Conservation (phyloP, 2,113 vertebrate species). For the Neodontobutis hainanensis region DNA sequence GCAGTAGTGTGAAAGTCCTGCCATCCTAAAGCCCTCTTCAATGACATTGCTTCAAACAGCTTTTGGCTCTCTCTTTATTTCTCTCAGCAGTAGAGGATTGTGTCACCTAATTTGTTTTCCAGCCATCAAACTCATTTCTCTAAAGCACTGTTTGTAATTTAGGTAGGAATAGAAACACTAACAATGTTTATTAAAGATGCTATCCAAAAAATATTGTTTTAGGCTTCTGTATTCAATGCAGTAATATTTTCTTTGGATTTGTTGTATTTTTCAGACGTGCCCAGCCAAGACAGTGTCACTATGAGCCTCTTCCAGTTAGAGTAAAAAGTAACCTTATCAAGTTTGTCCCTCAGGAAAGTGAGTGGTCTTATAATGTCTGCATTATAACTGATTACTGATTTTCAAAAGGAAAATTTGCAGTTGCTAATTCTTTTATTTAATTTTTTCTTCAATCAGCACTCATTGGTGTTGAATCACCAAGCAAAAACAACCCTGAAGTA, state of each 20-base stretch:
- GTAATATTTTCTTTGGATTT: neutral
- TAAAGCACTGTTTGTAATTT: neutral
- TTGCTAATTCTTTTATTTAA: neutral
- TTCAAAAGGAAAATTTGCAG: neutral
- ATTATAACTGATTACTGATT: neutral
- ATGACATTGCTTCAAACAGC: constrained; percentile 18
- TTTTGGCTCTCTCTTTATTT: constrained; percentile 3
- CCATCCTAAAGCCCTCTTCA: constrained; percentile 39
- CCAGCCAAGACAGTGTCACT: constrained; percentile 86
- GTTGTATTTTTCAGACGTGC: constrained; percentile 83
- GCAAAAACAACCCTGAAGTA: constrained; percentile 2
- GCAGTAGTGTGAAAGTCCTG: constrained; percentile 29
- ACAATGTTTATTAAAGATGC: neutral
- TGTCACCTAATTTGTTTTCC: constrained; percentile 39
- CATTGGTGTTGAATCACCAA: constrained; percentile 66
- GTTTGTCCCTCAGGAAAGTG: constrained; percentile 90
- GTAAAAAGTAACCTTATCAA: constrained; percentile 82
- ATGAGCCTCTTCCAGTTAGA: constrained; percentile 82
- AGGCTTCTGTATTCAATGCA: neutral
- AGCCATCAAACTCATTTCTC: constrained; percentile 12
- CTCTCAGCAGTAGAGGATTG: constrained; percentile 10
- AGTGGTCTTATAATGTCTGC: constrained; percentile 49
- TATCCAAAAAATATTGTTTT: neutral
- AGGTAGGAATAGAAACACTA: neutral
- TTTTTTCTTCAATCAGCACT: constrained; percentile 71